These are phyloP conservation scores for Prunella himalayana DNA, from an alignment of 2,113 vertebrate species.

Conservation along the genomic window DNA sequence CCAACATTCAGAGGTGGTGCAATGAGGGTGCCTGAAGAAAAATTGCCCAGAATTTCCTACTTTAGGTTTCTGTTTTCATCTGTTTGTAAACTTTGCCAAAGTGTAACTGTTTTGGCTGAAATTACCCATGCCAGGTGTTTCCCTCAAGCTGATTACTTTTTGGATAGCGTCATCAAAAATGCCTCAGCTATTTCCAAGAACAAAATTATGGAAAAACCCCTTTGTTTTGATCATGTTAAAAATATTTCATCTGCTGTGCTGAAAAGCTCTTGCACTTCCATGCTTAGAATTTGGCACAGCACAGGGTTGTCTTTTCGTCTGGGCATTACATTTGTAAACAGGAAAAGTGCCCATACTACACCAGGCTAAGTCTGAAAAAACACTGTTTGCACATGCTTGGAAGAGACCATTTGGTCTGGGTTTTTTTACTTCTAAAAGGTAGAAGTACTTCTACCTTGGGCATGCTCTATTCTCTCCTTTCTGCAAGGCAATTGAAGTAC, in stretches of 20 bases:
- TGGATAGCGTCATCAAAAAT: not conserved
- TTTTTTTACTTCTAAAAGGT: not conserved
- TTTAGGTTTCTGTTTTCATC: not conserved
- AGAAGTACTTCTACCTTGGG: not conserved
- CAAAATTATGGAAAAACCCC: not conserved
- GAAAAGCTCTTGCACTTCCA: not conserved
- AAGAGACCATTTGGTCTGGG: not conserved
- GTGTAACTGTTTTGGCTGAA: conserved; percentile 15
- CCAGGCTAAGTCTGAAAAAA: not conserved
- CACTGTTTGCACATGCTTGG: not conserved
- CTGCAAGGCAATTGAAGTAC: not conserved
- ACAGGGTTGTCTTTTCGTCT: not conserved
- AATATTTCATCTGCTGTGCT: not conserved
- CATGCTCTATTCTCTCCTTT: not conserved
- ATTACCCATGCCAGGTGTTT: conserved; percentile 19
- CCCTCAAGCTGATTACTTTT: not conserved
- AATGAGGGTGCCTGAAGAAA: not conserved
- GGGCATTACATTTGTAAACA: not conserved
- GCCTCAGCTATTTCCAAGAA: conserved; percentile 10
- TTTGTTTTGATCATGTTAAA: conserved; percentile 11
- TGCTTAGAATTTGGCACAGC: conserved; percentile 7
- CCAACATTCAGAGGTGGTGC: not conserved
- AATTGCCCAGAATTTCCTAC: not conserved
- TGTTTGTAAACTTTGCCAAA: not conserved
- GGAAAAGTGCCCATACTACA: not conserved